Evolutionary conservation across 2,888 invertebrate genomes (phyloP), one percentile per base, ranked within the genome.

Genomic region (Acleris holmiana): DNA sequence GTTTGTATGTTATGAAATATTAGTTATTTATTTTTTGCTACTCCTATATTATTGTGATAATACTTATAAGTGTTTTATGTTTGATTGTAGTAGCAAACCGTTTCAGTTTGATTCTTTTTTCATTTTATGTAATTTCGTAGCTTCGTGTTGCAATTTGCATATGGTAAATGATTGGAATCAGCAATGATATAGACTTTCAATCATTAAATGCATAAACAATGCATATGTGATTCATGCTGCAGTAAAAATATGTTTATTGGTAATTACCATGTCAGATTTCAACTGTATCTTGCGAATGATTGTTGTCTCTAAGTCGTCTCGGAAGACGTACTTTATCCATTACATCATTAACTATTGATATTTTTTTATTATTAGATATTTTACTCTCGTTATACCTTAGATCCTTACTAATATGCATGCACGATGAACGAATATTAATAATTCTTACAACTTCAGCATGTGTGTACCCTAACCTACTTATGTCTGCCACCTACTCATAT

Each of bases 11-110:
- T 70, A 69, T 70, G 75, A 78, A 71, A 80, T 76, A 67, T 71
- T 80, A 79, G 77, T 80, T 71, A 76, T 83, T 86, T 85, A 81
- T 85, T 77, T 69, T 83, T 85, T 85, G 85, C 83, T 77, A 77
- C 76, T 73, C 75, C 69, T 73, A 67, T 75, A 76, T 79, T 76
- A 72, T 78, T 82, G 76, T 81, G 75, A 83, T 76, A 77, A 75
- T 71, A 77, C 77, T 71, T 77, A 72, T 80, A 80, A 73, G 76
- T 72, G 72, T 77, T 84, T 84, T 81, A 61, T 75, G 81, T 85
- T 76, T 72, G 69, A 76, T 61, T 76, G 80, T 86, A 84, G 86
- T 74, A 74, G 76, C 81, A 77, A 74, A 78, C 68, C 75, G 76
- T 79, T 76, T 68, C 68, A 71, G 73, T 59, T 68, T 61, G 29